Evolutionary conservation across 2,888 invertebrate species (phyloP).

Genomic region (Cantharis rufa): DNA sequence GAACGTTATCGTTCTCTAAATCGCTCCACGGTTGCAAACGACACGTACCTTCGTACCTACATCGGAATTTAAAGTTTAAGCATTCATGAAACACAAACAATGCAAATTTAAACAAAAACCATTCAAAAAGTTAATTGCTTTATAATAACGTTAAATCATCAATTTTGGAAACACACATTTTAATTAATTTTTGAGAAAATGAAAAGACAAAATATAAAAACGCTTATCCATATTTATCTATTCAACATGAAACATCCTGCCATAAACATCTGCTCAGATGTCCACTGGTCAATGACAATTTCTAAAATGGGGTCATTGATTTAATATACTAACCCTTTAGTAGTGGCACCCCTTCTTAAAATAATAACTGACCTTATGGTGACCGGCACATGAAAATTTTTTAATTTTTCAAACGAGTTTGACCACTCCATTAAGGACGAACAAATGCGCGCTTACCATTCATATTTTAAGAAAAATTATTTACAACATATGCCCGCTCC

Average conservation of each 20-base stretch:
- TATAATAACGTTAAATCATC: background rate
- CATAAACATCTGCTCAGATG: slow-evolving; percentile 24
- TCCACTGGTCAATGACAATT: slow-evolving; percentile 40
- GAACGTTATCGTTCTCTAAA: slow-evolving; percentile 21
- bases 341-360: slow-evolving; percentile 19
- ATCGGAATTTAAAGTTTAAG: slow-evolving; percentile 4
- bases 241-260: background rate
- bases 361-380: slow-evolving; percentile 32
- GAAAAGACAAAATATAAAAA: background rate
- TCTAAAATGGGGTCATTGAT: slow-evolving; percentile 27
- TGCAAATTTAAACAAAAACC: slow-evolving; percentile 3
- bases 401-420: slow-evolving; percentile 23
- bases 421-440: slow-evolving; percentile 22
- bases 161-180: background rate
- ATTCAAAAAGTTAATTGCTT: slow-evolving; percentile 4
- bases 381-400: slow-evolving; percentile 21
- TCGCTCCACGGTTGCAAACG: slow-evolving; percentile 15
- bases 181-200: background rate
- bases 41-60: slow-evolving; percentile 11
- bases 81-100: slow-evolving; percentile 3
- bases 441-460: slow-evolving; percentile 15
- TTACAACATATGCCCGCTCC: background rate
- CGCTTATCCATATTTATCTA: background rate
- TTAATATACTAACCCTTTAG: slow-evolving; percentile 22
- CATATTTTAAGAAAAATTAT: background rate